Evolutionary conservation across 2,888 invertebrate genomes (phyloP), one percentile per base, ranked within the genome.

Genomic region (Drosophila dives): DNA sequence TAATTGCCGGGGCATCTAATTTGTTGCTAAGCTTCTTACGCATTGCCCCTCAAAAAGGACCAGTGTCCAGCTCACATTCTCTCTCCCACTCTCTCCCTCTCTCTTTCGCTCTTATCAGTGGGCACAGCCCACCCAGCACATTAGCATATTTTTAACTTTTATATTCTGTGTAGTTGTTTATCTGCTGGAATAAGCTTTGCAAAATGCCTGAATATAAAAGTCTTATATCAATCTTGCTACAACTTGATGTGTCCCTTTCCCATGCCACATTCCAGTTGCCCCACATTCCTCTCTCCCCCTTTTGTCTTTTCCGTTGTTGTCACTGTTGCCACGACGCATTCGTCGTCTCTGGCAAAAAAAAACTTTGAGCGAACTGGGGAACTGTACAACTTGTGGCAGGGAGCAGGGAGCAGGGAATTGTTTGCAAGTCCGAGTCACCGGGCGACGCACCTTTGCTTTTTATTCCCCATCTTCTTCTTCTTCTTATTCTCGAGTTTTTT

Each of bases 141-240:
- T 87, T 87, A 87, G 88, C 88, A 87, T 87, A 87, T 87, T 87
- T 88, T 87, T 73, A 81, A 81, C 77, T 86, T 84, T 83, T 66
- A 82, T 81, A 72, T 77, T 65, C 67, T 64, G 59, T 74, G 60
- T 75, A 81, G 80, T 83, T 83, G 83, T 81, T 83, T 81, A 83
- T 83, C 83, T 77, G 67, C 53, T 66, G 88, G 73, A 83, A 77
- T 88, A 81, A 86, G 88, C 86, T 81, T 81, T 73, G 67, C 71
- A 64, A 84, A 87, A 86, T 88, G 84, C 85, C 86, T 81, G 84
- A 85, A 86, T 80, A 87, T 84, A 86, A 86, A 87, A 88, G 86
- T 83, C 88, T 86, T 86, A 84, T 88, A 87, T 86, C 86, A 87
- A 88, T 87, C 88, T 87, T 81, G 75, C 83, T 75, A 72, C 75